Evolutionary conservation across 2,113 vertebrate genomes (phyloP).

Genomic region (Cololabis saira): DNA sequence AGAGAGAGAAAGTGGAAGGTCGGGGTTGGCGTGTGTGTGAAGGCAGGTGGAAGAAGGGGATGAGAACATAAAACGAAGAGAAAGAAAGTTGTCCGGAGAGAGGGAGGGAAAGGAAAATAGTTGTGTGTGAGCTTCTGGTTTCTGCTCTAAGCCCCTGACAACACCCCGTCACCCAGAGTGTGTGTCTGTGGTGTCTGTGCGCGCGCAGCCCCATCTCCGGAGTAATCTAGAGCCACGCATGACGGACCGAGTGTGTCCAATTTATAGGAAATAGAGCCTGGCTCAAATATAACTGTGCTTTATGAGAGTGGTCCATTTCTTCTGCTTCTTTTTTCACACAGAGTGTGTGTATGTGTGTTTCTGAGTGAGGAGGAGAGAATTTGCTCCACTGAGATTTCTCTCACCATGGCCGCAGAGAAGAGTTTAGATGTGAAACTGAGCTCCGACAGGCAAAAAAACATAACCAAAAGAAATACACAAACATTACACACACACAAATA

Average conservation of each 20-base stretch:
- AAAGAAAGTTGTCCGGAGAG: slow-evolving; percentile 18
- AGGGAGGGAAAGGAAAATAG: slow-evolving; percentile 13
- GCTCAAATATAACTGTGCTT: slow-evolving; percentile 1
- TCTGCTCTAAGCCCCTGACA: slow-evolving; percentile 49
- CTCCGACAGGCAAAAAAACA: slow-evolving; percentile 1
- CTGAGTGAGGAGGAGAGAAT: too few species aligned
- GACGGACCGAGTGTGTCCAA: slow-evolving; percentile 9
- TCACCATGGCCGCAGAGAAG: too few species aligned
- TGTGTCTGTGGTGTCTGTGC: neutral
- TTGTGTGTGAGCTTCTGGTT: slow-evolving; percentile 45
- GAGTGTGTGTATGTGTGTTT: too few species aligned
- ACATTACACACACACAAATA: neutral
- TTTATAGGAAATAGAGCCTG: slow-evolving; percentile 11
- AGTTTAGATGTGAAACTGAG: neutral
- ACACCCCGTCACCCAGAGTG: slow-evolving; percentile 1
- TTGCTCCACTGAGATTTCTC: too few species aligned
- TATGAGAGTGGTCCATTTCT: slow-evolving; percentile 5
- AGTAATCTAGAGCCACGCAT: slow-evolving; percentile 6
- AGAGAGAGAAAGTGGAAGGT: slow-evolving; percentile 14
- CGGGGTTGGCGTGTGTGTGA: slow-evolving; percentile 15
- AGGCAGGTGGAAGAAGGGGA: slow-evolving; percentile 30
- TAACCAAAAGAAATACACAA: neutral
- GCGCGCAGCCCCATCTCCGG: neutral
- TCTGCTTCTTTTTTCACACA: too few species aligned
- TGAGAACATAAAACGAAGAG: slow-evolving; percentile 28